Evolutionary conservation across 2,113 vertebrate genomes (phyloP).

Genomic region (Herpailurus yagouaroundi): DNA sequence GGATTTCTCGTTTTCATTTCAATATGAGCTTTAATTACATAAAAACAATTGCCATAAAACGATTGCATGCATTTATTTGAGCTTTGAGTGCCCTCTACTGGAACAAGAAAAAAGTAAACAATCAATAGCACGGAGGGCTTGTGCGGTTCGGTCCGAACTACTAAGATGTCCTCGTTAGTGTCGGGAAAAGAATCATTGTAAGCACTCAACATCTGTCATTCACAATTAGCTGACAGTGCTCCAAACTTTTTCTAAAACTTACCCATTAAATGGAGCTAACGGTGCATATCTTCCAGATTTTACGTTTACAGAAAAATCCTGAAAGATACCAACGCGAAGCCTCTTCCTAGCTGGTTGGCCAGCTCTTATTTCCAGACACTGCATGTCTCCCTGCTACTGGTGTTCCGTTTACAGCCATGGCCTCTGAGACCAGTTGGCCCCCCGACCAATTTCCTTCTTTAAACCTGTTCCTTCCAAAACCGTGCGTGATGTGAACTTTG

Average conservation of each 20-base stretch:
- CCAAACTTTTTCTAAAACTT: neutral
- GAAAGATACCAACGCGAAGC: neutral
- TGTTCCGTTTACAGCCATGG: neutral
- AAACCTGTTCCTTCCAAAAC: neutral
- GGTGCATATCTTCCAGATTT: neutral
- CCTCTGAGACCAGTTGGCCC: neutral
- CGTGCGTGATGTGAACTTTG: neutral
- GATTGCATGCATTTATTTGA: conserved; percentile 67
- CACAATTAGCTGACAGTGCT: neutral
- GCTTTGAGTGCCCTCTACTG: conserved; percentile 82
- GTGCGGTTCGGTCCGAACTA: neutral
- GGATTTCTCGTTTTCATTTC: conserved; percentile 43
- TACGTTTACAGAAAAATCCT: neutral
- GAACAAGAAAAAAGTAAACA: conserved; percentile 55
- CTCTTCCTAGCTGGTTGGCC: neutral
- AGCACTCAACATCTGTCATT: neutral
- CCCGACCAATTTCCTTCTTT: neutral
- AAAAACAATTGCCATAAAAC: conserved; percentile 56
- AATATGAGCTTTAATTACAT: conserved; percentile 69
- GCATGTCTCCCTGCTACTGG: neutral
- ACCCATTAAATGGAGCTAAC: neutral
- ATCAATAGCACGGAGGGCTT: conserved; percentile 28
- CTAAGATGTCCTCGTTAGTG: neutral
- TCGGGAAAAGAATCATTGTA: neutral
- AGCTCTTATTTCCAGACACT: neutral